These are phyloP conservation scores for Octomys mimax DNA, from an alignment of 2,797 vertebrate genomes.

Conservation along the genomic window DNA sequence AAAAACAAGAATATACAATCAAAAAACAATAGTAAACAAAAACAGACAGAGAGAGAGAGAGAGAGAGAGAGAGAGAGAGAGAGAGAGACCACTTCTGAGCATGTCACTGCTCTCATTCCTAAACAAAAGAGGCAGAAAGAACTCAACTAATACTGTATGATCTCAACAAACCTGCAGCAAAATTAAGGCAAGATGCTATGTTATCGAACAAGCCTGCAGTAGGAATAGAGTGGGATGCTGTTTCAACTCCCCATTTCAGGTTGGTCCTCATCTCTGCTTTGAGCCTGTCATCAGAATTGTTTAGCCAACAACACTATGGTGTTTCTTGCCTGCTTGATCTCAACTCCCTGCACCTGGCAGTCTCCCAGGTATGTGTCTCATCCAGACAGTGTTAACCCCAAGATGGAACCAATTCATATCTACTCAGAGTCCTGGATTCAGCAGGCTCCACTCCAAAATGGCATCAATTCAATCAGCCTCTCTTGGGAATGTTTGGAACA, in stretches of 20 bases:
- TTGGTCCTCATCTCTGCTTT: not conserved
- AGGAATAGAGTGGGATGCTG: not conserved
- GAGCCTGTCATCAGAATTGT: not conserved
- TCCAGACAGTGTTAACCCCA: too few species aligned
- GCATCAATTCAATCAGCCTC: not conserved
- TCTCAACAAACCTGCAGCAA: too few species aligned
- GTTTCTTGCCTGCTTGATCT: not conserved
- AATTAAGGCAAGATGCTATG: too few species aligned
- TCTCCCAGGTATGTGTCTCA: not conserved
- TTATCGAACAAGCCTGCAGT: not conserved
- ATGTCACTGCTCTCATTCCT: not conserved
- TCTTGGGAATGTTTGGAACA: not conserved
- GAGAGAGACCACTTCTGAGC: too few species aligned
- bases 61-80: too few species aligned
- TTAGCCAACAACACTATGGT: not conserved
- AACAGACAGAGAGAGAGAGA: not conserved
- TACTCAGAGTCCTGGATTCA: not conserved
- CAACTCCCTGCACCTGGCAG: not conserved
- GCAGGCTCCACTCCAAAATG: too few species aligned
- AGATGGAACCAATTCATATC: not conserved
- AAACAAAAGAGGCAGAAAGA: not conserved
- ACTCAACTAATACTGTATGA: not conserved
- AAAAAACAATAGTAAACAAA: not conserved
- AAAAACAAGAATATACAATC: not conserved
- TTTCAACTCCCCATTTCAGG: not conserved